Evolutionary conservation across 1,140 invertebrate species (phyloP).

Genomic region (Drosophila pallidifrons): DNA sequence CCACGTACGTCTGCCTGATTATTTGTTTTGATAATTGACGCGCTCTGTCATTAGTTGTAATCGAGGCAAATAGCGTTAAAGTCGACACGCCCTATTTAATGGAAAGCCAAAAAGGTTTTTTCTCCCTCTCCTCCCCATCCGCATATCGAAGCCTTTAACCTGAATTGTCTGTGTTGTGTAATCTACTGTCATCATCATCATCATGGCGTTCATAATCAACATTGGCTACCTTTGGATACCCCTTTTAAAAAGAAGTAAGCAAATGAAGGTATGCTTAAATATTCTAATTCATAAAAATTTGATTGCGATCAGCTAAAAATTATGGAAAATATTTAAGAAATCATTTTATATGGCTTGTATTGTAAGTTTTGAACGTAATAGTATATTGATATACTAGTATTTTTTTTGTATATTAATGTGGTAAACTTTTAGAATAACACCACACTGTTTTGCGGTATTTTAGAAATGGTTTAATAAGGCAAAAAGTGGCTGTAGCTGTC

Average conservation of each 20-base stretch:
- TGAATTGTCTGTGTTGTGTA: constrained; percentile 9
- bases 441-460: too few species aligned
- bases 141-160: constrained; percentile 7
- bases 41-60: constrained; percentile 36
- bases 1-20: background rate
- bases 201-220: constrained; percentile 15
- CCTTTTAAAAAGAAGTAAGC: background rate
- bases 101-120: constrained; percentile 22
- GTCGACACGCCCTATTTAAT: constrained; percentile 44
- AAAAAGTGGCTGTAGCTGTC: too few species aligned
- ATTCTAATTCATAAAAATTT: too few species aligned
- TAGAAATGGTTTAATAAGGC: too few species aligned
- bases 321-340: too few species aligned
- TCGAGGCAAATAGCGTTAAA: constrained; percentile 28
- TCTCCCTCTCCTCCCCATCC: background rate
- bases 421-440: too few species aligned
- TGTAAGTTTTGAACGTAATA: too few species aligned
- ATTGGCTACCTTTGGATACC: constrained; percentile 13
- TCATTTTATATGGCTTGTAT: too few species aligned
- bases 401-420: too few species aligned
- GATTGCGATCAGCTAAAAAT: too few species aligned
- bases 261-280: background rate
- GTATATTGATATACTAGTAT: too few species aligned
- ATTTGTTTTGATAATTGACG: constrained; percentile 27
- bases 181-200: constrained; percentile 17